phyloP scores from a whole-genome alignment of 2,888 invertebrate genomes.

The Myopa tessellatipennis region DNA sequence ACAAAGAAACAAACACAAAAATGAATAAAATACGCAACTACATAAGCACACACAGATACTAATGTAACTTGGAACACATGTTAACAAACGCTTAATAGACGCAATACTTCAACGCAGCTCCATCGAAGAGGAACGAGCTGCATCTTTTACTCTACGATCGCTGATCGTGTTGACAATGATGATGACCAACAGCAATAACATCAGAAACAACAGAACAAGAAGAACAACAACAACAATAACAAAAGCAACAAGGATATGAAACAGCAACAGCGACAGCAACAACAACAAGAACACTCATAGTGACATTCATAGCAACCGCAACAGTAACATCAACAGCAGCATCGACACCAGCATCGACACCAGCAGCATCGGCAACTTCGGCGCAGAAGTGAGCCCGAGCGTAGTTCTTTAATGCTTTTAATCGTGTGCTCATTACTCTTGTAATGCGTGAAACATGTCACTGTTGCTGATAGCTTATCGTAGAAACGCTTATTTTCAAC shows the following conservation, averaged over 20 bases:
- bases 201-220: background rate
- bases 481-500: constrained; percentile 32
- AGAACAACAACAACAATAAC: background rate
- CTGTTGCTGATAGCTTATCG: constrained; percentile 61
- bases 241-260: background rate
- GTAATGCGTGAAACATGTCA: constrained; percentile 64
- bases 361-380: background rate
- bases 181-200: constrained; percentile 17
- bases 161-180: constrained; percentile 35
- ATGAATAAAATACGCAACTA: background rate
- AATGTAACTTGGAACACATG: constrained; percentile 3
- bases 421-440: constrained; percentile 53
- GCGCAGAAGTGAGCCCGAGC: background rate
- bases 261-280: background rate
- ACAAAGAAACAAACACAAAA: background rate
- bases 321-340: background rate
- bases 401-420: constrained; percentile 45
- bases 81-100: constrained; percentile 19
- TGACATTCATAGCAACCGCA: background rate
- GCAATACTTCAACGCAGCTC: constrained; percentile 11
- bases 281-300: background rate
- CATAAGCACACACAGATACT: background rate
- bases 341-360: background rate
- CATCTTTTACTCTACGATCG: constrained; percentile 3
- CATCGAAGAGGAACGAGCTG: background rate